Conservation (phyloP, 2,888 invertebrate species). For the Drosophila helvetica region DNA sequence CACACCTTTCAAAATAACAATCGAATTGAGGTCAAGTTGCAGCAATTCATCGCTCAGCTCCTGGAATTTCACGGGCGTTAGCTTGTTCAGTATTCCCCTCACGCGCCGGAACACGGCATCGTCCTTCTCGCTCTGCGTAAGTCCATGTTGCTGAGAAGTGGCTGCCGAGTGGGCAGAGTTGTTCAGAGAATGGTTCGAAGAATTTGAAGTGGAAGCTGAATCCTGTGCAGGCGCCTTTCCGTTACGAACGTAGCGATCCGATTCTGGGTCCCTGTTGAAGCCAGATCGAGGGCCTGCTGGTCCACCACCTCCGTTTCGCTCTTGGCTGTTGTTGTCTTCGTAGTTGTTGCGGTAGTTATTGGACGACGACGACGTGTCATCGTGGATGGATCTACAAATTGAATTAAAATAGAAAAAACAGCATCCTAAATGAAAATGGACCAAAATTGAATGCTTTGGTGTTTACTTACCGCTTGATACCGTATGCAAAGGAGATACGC, state of each 20-base stretch:
- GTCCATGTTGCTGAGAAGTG: slow-evolving; percentile 87
- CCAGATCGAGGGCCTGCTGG: slow-evolving; percentile 40
- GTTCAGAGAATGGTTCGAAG: slow-evolving; percentile 57
- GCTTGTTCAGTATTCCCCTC: slow-evolving; percentile 98
- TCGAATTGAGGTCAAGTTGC: slow-evolving; percentile 96
- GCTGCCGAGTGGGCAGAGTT: slow-evolving; percentile 82
- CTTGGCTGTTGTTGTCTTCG: slow-evolving; percentile 78
- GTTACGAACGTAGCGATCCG: slow-evolving; percentile 53
- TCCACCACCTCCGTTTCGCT: slow-evolving; percentile 64
- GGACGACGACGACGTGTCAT: too few relatives aligned
- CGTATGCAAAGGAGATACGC: too few relatives aligned
- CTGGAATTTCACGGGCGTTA: slow-evolving; percentile 99
- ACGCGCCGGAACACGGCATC: slow-evolving; percentile 95
- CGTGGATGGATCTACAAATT: too few relatives aligned
- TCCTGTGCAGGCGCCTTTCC: slow-evolving; percentile 46
- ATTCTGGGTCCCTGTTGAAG: slow-evolving; percentile 33
- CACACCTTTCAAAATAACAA: slow-evolving; percentile 97
- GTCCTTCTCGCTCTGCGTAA: slow-evolving; percentile 94
- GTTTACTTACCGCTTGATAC: too few relatives aligned
- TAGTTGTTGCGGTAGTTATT: slow-evolving; percentile 74
- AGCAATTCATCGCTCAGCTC: slow-evolving; percentile 99
- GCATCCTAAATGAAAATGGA: too few relatives aligned
- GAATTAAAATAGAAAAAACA: too few relatives aligned
- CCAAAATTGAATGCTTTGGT: too few relatives aligned
- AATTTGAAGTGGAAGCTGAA: slow-evolving; percentile 46